Evolutionary conservation across 2,888 invertebrate genomes (phyloP), one percentile per base, ranked within the genome.

Genomic region (Drosophila antonietae): DNA sequence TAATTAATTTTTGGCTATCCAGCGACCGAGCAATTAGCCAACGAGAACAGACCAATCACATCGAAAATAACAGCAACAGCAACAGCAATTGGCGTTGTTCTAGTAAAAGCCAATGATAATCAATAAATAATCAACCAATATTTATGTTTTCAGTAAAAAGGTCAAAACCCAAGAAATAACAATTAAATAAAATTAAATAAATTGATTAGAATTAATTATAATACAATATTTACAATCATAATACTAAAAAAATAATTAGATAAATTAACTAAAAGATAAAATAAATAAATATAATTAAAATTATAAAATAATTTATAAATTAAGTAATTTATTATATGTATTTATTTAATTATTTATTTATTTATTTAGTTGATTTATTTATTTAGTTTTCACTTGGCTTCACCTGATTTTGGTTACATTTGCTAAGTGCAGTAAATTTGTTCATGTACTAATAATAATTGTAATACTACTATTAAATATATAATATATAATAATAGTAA

Each of bases 11-110:
- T 75, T 71, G 86, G 68, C 74, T 63, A 53, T 61, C 66, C 68
- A 52, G 70, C 77, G 71, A 76, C 73, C 73, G 83, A 81, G 74
- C 88, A 84, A 88, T 88, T 88, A 88, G 79, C 72, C 55, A 67
- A 47, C 62, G 56, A 69, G 80, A 69, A 57, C 68, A 66, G 52
- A 46, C 49, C 46, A 67, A 68, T 47, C 58, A 61, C 12, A 51
- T 51, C 28, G 28, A 51, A 55, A 43, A 5, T 20, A 23, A n/a
- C 56, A 58, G 66, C 37, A 20, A 35, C 37, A 51, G 47, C 31
- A 18, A 14, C 57, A 60, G 51, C 23, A 20, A 44, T 15, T 7
- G 10, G 12, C 3, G 10, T 23, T 46, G 46, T 14, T 44, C 5
- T 12, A 44, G 44, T 10, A 46, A 46, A 8, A 33, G 18, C 0